These are phyloP conservation scores for Porites lobata DNA, from an alignment of 92 coral and sea anemone genomes.

Conservation along the genomic window DNA sequence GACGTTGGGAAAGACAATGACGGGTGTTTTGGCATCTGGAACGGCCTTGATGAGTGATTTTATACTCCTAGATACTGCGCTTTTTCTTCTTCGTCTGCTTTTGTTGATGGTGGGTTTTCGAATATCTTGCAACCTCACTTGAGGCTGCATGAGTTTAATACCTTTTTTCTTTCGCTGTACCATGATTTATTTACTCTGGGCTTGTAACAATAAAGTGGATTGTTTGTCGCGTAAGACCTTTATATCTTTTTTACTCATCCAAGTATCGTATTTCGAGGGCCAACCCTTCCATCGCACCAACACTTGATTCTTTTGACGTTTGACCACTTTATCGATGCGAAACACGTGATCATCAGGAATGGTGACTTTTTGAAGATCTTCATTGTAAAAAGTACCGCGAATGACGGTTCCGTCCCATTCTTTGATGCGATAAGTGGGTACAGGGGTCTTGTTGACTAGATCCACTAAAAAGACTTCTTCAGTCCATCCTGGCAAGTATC, in stretches of 20 bases:
- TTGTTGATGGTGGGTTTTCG: too few relatives aligned
- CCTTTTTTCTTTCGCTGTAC: too few relatives aligned
- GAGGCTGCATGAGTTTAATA: too few relatives aligned
- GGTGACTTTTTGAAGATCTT: slow-evolving; percentile 40
- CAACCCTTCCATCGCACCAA: background rate
- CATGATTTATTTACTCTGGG: too few relatives aligned
- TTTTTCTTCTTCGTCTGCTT: too few relatives aligned
- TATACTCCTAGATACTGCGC: too few relatives aligned
- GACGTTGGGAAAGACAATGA: too few relatives aligned
- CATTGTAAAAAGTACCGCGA: slow-evolving; percentile 43
- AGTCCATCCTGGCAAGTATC: slow-evolving; percentile 52
- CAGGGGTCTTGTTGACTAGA: background rate
- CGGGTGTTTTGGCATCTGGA: too few relatives aligned
- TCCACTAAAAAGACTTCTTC: slow-evolving; percentile 60
- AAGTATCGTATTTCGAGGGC: background rate
- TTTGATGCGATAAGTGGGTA: slow-evolving; percentile 22
- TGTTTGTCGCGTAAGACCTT: background rate
- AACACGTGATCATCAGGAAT: slow-evolving; percentile 15
- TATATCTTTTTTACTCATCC: background rate
- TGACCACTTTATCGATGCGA: slow-evolving; percentile 40
- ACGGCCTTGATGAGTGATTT: too few relatives aligned
- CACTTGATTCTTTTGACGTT: background rate
- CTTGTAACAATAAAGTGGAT: too few relatives aligned
- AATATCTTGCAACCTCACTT: too few relatives aligned
- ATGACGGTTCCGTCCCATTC: slow-evolving; percentile 39